Conservation (phyloP, 2,888 invertebrate genomes). For the Dolichomitus sp. region DNA sequence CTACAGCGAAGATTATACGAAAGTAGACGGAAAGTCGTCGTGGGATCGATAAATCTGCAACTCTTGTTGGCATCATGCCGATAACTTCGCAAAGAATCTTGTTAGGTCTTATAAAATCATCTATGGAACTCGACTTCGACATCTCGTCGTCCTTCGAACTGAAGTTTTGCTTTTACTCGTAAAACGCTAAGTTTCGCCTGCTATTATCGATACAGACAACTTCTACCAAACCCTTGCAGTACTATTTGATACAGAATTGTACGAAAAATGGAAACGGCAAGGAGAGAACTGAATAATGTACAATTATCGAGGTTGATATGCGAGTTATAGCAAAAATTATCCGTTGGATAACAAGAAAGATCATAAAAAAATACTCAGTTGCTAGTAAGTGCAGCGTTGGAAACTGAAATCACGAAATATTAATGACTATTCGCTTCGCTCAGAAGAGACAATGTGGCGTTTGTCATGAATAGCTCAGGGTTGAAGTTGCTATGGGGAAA, state of each 20-base stretch:
- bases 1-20: slow-evolving; percentile 57
- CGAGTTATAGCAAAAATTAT: not conserved
- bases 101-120: slow-evolving; percentile 69
- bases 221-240: not conserved
- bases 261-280: not conserved
- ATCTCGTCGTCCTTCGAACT: not conserved
- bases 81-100: slow-evolving; percentile 60
- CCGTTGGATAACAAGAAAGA: not conserved
- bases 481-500: not conserved
- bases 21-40: slow-evolving; percentile 60
- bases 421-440: not conserved
- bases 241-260: not conserved
- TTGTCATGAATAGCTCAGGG: not conserved
- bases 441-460: not conserved
- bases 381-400: not conserved
- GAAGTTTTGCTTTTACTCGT: not conserved
- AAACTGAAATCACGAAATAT: slow-evolving; percentile 3
- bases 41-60: slow-evolving; percentile 12
- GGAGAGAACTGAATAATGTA: not conserved
- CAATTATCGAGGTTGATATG: not conserved
- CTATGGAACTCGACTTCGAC: slow-evolving; percentile 49
- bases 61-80: slow-evolving; percentile 66
- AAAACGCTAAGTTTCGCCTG: not conserved
- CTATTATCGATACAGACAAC: not conserved
- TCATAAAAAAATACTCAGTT: not conserved